These are phyloP conservation scores for Pseudococcus jackbeardsleyi DNA, from an alignment of 2,888 invertebrate species.

Conservation along the genomic window DNA sequence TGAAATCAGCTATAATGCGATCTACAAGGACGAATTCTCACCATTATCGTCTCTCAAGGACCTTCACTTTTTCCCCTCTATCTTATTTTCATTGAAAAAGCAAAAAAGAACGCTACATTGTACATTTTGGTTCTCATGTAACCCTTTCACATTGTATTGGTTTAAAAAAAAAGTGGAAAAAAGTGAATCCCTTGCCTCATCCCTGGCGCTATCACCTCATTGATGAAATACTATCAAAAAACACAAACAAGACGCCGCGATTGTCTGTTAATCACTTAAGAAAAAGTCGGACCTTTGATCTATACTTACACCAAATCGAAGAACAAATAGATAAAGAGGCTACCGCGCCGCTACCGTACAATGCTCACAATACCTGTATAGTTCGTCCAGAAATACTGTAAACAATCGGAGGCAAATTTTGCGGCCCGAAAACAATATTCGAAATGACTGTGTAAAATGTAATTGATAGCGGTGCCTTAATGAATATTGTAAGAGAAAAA, in stretches of 20 bases:
- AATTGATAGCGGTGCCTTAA: background rate
- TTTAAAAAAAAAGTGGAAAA: too few relatives aligned
- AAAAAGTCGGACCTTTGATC: background rate
- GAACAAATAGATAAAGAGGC: background rate
- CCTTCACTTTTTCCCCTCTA: background rate
- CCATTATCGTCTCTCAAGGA: too few relatives aligned
- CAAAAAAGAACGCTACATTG: background rate
- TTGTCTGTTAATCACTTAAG: background rate
- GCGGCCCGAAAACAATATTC: conserved; percentile 39
- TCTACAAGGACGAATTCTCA: too few relatives aligned
- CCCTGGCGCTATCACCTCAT: background rate
- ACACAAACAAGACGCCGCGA: background rate
- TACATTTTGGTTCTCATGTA: background rate
- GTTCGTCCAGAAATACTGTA: background rate
- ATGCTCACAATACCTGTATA: background rate
- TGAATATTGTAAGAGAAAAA: background rate
- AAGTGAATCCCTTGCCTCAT: background rate
- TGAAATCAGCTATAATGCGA: too few relatives aligned
- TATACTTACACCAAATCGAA: background rate
- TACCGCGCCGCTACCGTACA: background rate
- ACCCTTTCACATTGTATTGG: background rate
- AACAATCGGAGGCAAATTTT: background rate
- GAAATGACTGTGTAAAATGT: conserved; percentile 56
- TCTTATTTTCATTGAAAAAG: too few relatives aligned
- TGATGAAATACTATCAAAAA: background rate